Conservation (phyloP, 2,113 vertebrate species). For the Axis porcinus region DNA sequence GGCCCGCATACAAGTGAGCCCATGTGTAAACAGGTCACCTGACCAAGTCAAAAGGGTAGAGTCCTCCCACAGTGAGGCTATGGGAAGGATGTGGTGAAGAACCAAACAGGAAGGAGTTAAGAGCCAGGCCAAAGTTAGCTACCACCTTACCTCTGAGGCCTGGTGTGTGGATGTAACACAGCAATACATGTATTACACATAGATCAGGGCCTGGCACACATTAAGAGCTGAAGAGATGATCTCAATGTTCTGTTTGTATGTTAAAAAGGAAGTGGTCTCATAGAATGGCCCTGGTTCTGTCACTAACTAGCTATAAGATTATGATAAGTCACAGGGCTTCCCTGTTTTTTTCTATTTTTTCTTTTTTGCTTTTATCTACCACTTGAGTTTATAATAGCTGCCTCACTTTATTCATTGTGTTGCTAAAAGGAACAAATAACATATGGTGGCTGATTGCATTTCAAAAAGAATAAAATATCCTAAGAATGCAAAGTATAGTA, state of each 20-base stretch:
- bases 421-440: constrained; percentile 28
- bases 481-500: constrained; percentile 8
- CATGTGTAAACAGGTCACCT: background rate
- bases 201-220: background rate
- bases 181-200: background rate
- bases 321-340: background rate
- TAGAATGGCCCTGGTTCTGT: background rate
- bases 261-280: background rate
- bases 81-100: background rate
- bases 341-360: background rate
- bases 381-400: background rate
- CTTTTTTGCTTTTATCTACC: background rate
- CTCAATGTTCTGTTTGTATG: background rate
- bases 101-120: background rate
- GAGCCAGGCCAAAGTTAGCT: background rate
- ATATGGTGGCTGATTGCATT: background rate
- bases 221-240: background rate
- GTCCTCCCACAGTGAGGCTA: background rate
- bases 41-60: background rate
- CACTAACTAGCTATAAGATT: background rate
- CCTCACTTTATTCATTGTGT: background rate
- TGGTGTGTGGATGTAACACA: background rate
- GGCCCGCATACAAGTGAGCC: background rate
- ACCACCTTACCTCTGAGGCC: background rate
- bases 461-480: constrained; percentile 32